These are phyloP conservation scores for Chaenogobius annularis DNA, from an alignment of 2,113 vertebrate genomes.

Conservation along the genomic window DNA sequence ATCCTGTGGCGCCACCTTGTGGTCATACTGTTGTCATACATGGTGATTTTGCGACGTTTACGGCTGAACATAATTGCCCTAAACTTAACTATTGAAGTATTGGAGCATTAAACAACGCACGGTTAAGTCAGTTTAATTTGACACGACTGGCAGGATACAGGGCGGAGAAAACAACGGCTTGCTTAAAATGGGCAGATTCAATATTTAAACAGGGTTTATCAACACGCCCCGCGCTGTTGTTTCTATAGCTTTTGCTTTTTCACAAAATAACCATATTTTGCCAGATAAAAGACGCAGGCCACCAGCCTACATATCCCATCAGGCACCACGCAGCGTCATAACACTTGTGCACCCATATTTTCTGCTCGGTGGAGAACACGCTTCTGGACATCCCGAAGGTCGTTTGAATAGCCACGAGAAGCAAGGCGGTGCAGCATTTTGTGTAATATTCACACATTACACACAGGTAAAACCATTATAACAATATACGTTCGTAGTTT, in stretches of 20 bases:
- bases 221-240: no score
- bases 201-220: not conserved
- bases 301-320: slow-evolving; percentile 57
- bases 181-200: no score
- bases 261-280: not conserved
- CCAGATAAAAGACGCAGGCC: not conserved
- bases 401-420: slow-evolving; percentile 24
- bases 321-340: not conserved
- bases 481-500: not conserved
- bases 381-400: slow-evolving; percentile 5
- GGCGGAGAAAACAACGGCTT: not conserved
- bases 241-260: not conserved
- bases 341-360: slow-evolving; percentile 27
- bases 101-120: not conserved
- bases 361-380: slow-evolving; percentile 40
- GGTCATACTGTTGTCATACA: slow-evolving; percentile 11
- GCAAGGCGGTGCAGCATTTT: slow-evolving; percentile 42
- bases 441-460: not conserved
- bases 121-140: not conserved
- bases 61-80: no score
- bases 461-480: not conserved
- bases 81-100: no score
- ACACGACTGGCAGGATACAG: not conserved
- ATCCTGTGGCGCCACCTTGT: slow-evolving; percentile 67
- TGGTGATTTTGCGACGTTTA: not conserved